These are phyloP conservation scores for Carassius gibelio DNA, from an alignment of 2,113 vertebrate genomes.

Conservation along the genomic window DNA sequence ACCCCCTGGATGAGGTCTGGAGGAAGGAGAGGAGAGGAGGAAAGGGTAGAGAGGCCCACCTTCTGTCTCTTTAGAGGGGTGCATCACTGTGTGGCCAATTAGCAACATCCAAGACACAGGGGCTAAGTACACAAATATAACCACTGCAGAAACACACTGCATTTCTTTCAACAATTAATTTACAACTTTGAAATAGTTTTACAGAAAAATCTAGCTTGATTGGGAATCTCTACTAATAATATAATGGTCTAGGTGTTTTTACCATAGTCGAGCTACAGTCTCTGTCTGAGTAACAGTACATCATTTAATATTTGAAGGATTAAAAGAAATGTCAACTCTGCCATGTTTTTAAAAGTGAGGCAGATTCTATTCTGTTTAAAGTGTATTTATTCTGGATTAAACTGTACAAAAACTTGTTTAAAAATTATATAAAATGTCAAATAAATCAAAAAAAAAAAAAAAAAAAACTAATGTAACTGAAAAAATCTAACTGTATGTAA, in stretches of 20 bases:
- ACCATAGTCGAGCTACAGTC: neutral
- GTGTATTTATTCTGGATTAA: no score
- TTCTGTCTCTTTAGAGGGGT: slow-evolving; percentile 53
- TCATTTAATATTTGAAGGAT: no score
- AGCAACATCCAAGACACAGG: slow-evolving; percentile 48
- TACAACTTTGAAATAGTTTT: neutral
- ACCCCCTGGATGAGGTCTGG: slow-evolving; percentile 32
- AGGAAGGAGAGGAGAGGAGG: slow-evolving; percentile 38
- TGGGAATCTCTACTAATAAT: neutral
- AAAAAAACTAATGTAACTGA: no score
- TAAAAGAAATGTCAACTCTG: no score
- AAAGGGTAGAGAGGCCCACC: slow-evolving; percentile 46
- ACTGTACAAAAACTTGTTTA: no score
- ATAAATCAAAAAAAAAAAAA: no score
- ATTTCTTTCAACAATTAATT: neutral
- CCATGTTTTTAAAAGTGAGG: no score
- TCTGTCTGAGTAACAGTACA: no score
- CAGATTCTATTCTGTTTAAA: no score
- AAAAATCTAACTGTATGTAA: no score
- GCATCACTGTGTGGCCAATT: slow-evolving; percentile 60
- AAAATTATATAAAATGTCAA: no score
- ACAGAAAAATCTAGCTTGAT: neutral
- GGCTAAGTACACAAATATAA: slow-evolving; percentile 54
- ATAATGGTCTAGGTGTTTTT: neutral
- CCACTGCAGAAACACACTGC: neutral